Conservation (phyloP, 2,113 vertebrate species). For the Crotalus tigris region DNA sequence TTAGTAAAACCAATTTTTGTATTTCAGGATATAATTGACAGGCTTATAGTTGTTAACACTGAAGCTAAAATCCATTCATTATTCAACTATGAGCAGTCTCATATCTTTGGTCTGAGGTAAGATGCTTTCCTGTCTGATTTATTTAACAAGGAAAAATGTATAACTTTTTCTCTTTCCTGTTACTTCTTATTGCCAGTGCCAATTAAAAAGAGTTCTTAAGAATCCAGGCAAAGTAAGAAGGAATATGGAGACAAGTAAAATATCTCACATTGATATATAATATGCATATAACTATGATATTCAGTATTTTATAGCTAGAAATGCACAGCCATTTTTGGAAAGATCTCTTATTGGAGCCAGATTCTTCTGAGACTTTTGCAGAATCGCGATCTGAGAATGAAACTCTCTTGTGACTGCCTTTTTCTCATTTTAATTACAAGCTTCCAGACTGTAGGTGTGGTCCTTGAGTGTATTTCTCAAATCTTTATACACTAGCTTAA, state of each 20-base stretch:
- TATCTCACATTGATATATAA: neutral
- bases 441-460: neutral
- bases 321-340: neutral
- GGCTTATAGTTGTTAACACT: conserved; percentile 89
- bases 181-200: neutral
- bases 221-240: neutral
- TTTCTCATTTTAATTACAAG: neutral
- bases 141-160: conserved; percentile 1
- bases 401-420: neutral
- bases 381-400: neutral
- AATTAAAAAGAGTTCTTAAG: neutral
- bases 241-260: neutral
- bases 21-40: conserved; percentile 90
- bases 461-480: neutral
- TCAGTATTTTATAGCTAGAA: neutral
- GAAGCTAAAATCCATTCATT: conserved; percentile 91
- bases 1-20: conserved; percentile 14
- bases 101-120: conserved; percentile 95
- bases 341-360: neutral
- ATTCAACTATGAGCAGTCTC: conserved; percentile 94
- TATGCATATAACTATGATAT: neutral
- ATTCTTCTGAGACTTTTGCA: neutral
- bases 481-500: neutral
- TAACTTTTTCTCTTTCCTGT: neutral
- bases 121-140: conserved; percentile 52